A percentile compares a stretch with the other conserved stretches of the same genome.
Conservation (phyloP, 1,140 invertebrate species). For the Cylas formicarius region DNA sequence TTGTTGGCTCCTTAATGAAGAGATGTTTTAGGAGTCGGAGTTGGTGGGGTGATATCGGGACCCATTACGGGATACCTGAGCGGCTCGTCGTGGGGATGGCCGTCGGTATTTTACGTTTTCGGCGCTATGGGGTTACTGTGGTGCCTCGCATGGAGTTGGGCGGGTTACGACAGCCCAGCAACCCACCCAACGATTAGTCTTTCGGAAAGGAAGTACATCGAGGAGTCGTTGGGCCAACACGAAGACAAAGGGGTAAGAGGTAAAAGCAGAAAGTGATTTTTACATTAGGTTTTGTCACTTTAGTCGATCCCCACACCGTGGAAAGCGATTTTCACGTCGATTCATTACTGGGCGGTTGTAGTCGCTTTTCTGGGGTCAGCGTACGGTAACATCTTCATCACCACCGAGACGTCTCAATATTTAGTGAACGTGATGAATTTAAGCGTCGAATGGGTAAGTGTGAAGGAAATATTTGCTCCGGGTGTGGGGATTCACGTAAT, state of each 20-base stretch:
- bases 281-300: slow-evolving; percentile 2
- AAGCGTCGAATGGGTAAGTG: slow-evolving; percentile 50
- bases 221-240: slow-evolving; percentile 30
- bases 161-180: slow-evolving; percentile 59
- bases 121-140: slow-evolving; percentile 57
- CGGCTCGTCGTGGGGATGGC: slow-evolving; percentile 63
- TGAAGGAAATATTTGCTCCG: too few relatives aligned
- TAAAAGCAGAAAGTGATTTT: not conserved
- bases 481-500: too few relatives aligned
- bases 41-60: slow-evolving; percentile 61
- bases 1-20: not conserved
- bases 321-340: slow-evolving; percentile 16
- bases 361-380: slow-evolving; percentile 76
- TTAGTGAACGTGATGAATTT: slow-evolving; percentile 74
- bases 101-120: slow-evolving; percentile 69
- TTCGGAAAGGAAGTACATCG: slow-evolving; percentile 57
- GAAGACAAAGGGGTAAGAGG: slow-evolving; percentile 8
- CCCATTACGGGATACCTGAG: slow-evolving; percentile 61
- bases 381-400: slow-evolving; percentile 87
- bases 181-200: slow-evolving; percentile 51
- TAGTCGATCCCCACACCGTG: slow-evolving; percentile 16
- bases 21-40: slow-evolving; percentile 9
- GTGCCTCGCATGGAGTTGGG: slow-evolving; percentile 53
- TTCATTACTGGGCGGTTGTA: slow-evolving; percentile 9
- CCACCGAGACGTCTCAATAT: slow-evolving; percentile 87